These are phyloP conservation scores for Ianthella basta DNA, from an alignment of 37 sponge, comb jelly and placozoan species.

Conservation along the genomic window DNA sequence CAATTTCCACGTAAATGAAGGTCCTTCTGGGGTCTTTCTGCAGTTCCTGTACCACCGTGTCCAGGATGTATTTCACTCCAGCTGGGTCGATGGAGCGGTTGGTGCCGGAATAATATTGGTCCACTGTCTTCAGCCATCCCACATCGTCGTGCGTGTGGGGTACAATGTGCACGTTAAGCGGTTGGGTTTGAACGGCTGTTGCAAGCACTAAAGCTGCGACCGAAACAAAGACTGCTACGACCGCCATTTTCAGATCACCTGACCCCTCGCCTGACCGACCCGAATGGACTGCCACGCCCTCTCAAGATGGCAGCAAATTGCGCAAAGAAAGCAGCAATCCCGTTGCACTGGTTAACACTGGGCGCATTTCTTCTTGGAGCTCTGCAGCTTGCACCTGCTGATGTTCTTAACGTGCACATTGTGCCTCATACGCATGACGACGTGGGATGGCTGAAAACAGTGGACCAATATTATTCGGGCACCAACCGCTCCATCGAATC, in stretches of 20 bases:
- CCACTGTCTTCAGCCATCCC: constrained; percentile 97
- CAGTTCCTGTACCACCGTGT: constrained; percentile 84
- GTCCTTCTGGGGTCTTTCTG: constrained; percentile 50
- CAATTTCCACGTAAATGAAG: constrained; percentile 94
- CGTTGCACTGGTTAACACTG: no score
- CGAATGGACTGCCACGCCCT: no score
- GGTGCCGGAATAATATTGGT: constrained; percentile 94
- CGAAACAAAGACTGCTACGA: no score
- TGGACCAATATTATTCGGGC: constrained; percentile 96
- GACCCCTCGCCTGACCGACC: no score
- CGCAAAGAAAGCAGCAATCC: no score
- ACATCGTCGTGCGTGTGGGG: constrained; percentile 99
- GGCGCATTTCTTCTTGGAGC: not conserved
- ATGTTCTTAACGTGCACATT: constrained; percentile 78
- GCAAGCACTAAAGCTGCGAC: no score
- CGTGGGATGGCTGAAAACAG: constrained; percentile 96
- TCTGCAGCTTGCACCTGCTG: not conserved
- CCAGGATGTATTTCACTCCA: constrained; percentile 90
- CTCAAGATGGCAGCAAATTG: no score
- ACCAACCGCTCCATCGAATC: constrained; percentile 47
- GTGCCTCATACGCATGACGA: constrained; percentile 99
- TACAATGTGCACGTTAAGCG: constrained; percentile 89
- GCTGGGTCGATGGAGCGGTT: constrained; percentile 59
- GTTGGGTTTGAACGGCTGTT: no score
- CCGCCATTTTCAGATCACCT: no score